Evolutionary conservation across 2,797 vertebrate genomes (phyloP), one percentile per base, ranked within the genome.

Genomic region (Siniperca scherzeri): DNA sequence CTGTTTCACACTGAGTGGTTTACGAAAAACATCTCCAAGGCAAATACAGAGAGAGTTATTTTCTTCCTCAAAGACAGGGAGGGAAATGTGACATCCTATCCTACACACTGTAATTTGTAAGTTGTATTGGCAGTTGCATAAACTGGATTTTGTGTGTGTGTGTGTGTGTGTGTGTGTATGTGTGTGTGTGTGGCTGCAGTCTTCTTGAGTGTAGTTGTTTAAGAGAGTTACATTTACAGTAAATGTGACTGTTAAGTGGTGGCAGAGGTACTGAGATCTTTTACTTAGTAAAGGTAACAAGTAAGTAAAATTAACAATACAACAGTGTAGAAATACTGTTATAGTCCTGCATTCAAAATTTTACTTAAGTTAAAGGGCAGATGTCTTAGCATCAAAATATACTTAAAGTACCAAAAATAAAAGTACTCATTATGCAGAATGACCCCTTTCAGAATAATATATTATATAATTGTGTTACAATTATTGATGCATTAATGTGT

Each of bases 61-160:
- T 87, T 89, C 80, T 59, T 33, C 80, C 78, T 80, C 50, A 79
- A 86, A 87, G 71, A 86, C 80, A 73, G 85, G 59, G 77, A 88
- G 88, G 74, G 75, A 86, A 89, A 93, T 81, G 79, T 90, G 88
- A 90, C 87, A 87, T 88, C 57, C 82, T 87, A 68, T 84, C 73
- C 81, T 82, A 86, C 78, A 78, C 81, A 78, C 78, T 91, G 81
- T 81, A 83, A 87, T 90, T 90, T 92, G 70, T 81, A 80, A 90
- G 70, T 87, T 83, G 59, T 85, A 88, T 84, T 86, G 87, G 78
- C 78, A 89, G 79, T 79, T 78, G 68, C 73, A 83, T 84, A 72
- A 86, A 88, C 70, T 72, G 69, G 53, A 44, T 73, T 84, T 14
- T 70, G 61, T 73, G 46, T 44, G 59, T 78, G 52, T 62, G 68